Evolutionary conservation across 2,113 vertebrate species (phyloP).

Genomic region (Phrynosoma blainvillii): DNA sequence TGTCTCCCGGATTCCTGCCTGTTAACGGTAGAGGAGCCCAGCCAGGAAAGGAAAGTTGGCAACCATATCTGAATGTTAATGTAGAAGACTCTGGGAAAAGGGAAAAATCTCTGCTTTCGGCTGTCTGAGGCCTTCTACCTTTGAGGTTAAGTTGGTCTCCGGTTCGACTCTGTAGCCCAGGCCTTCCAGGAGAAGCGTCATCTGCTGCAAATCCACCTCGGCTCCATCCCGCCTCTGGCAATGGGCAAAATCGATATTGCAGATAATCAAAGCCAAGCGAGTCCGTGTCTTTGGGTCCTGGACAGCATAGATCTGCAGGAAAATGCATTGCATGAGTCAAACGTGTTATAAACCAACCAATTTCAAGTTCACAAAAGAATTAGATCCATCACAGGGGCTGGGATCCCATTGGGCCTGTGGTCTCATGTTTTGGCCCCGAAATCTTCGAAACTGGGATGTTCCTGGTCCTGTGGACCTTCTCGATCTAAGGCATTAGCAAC

Average conservation of each 20-base stretch:
- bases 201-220: slow-evolving; percentile 73
- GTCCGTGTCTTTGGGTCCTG: slow-evolving; percentile 19
- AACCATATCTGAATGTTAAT: too few species aligned
- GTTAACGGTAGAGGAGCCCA: not conserved
- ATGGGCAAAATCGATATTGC: slow-evolving; percentile 76
- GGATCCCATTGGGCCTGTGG: too few species aligned
- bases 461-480: too few species aligned
- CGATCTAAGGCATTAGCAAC: too few species aligned
- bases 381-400: too few species aligned
- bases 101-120: too few species aligned
- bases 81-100: too few species aligned
- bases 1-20: not conserved
- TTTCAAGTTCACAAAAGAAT: too few species aligned
- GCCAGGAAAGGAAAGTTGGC: too few species aligned
- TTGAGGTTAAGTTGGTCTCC: slow-evolving; percentile 68
- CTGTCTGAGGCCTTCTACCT: slow-evolving; percentile 67
- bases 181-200: slow-evolving; percentile 67
- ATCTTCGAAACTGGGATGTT: too few species aligned
- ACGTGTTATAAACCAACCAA: too few species aligned
- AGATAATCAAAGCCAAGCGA: slow-evolving; percentile 82
- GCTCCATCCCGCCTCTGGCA: slow-evolving; percentile 64
- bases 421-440: too few species aligned
- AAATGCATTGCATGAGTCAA: not conserved
- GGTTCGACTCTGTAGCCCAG: slow-evolving; percentile 77
- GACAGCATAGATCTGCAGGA: slow-evolving; percentile 74